phyloP scores from a whole-genome alignment of 2,797 vertebrate genomes.

The Scyliorhinus canicula region DNA sequence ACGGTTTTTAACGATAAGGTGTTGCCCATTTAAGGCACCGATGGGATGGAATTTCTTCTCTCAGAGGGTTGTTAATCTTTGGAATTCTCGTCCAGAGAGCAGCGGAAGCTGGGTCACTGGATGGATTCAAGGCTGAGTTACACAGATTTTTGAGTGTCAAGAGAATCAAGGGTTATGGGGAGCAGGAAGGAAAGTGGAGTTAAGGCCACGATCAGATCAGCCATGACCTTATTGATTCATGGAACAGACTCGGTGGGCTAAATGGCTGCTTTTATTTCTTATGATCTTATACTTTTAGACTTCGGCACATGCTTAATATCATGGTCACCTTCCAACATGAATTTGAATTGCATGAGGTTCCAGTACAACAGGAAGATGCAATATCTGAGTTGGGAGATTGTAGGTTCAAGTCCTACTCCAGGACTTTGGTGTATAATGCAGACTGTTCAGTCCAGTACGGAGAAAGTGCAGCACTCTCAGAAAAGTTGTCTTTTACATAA shows the following conservation, averaged over 20 bases:
- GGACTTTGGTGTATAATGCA: neutral
- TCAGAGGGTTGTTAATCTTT: neutral
- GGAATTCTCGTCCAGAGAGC: no score
- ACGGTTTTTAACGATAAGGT: no score
- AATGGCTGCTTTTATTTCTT: neutral
- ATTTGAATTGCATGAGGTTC: neutral
- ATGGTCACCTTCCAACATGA: neutral
- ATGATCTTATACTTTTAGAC: neutral
- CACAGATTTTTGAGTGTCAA: neutral
- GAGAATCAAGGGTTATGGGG: neutral
- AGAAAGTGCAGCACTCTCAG: neutral
- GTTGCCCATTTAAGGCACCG: no score
- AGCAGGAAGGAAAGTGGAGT: neutral
- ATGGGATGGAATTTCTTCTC: no score
- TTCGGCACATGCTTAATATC: neutral
- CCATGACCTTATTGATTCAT: neutral
- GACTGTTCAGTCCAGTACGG: neutral
- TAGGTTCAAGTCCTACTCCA: neutral
- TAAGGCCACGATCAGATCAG: neutral
- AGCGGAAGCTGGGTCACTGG: no score
- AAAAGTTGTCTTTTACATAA: neutral
- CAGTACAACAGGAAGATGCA: neutral
- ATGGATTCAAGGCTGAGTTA: no score
- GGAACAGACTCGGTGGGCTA: neutral
- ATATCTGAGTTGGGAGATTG: neutral